Base-by-base conservation (phyloP, 2,888 invertebrate species). In the Tachina grossa region DNA sequence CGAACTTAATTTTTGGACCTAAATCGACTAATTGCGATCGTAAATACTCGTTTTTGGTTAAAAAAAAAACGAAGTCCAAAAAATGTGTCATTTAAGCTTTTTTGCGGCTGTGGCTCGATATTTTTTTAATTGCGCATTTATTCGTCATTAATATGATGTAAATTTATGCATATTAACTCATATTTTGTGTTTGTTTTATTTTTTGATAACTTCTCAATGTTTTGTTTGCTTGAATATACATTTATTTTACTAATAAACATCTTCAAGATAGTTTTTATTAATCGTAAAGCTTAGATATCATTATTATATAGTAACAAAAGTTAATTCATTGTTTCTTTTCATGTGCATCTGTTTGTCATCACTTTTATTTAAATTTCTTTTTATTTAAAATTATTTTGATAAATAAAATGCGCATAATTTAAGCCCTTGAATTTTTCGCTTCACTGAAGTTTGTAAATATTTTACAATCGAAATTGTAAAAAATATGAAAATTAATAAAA, bases 401-500 rank as follows among this genome's bases (percentile, higher is more conserved):
- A 66, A 63, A 79, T 47, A 31, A 63, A 71, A 63, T 39, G 19
- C 43, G 79, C 41, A 78, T 14, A 68, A 69, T 84, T 84, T 80
- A 84, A 80, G 84, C 80, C 80, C 80, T 77, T 55, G 49, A 74
- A 74, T 84, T 84, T 80, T 49, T 76, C 57, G 80, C 71, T 80
- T 68, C 53, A 81, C 57, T 81, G 66, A 61, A 55, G 45, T 81
- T n/a, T 68, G n/a, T 80, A 49, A 10, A 75, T 63, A 69, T n/a
- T 74, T 55, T 80, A 65, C 57, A 59, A 19, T 63, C n/a, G 16
- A 11, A 59, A 49, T 45, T 31, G 31, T 19, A 16, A 49, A 19
- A 41, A 13, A 31, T 22, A 22, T 22, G 22, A 31, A 31, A 31
- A 31, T 31, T 31, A 31, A 22, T 22, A 22, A 71, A 13, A 16